phyloP scores from a whole-genome alignment of 2,113 vertebrate genomes.

The Fulmarus glacialis region DNA sequence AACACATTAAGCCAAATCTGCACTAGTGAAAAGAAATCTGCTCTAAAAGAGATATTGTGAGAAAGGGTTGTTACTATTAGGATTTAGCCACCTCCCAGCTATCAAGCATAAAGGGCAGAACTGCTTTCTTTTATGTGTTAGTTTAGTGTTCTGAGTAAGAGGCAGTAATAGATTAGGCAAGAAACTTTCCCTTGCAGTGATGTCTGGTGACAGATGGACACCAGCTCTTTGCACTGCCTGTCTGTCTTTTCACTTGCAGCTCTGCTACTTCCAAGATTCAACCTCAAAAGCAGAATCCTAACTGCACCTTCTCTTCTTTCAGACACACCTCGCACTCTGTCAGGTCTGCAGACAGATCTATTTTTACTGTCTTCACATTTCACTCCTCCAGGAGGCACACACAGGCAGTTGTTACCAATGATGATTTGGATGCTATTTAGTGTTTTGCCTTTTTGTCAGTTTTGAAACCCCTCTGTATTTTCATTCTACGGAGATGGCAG shows the following conservation, averaged over 20 bases:
- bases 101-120: neutral
- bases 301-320: neutral
- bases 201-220: neutral
- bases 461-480: neutral
- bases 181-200: neutral
- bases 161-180: neutral
- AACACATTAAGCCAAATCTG: neutral
- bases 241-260: fast-evolving
- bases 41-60: neutral
- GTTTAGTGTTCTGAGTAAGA: neutral
- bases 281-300: neutral
- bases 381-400: neutral
- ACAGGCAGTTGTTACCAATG: neutral
- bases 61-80: neutral
- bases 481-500: neutral
- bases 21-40: neutral
- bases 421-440: neutral
- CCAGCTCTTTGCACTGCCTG: neutral
- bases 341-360: neutral
- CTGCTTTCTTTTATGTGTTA: neutral
- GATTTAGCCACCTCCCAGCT: neutral
- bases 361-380: neutral
- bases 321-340: neutral
- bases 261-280: neutral
- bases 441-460: neutral